Percentiles rank a stretch among this genome's conserved stretches.
These are phyloP conservation scores for Ibycter americanus DNA, from an alignment of 2,797 vertebrate species.

Conservation along the genomic window DNA sequence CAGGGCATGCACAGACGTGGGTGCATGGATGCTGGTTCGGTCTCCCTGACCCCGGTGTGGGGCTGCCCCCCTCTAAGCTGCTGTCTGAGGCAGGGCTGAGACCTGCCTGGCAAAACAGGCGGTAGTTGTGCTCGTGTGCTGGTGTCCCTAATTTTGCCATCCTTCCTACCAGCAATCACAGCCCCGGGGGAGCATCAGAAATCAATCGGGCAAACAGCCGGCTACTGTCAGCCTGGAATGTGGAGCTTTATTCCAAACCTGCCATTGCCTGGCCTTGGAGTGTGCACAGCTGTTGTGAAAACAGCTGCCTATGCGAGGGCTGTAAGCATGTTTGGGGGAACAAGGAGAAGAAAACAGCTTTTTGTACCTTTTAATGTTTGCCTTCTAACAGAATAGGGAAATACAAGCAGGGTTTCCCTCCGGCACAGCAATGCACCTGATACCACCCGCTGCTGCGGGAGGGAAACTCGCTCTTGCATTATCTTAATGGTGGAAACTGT, in stretches of 20 bases:
- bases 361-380: background rate
- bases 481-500: background rate
- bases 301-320: background rate
- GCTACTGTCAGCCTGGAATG: accelerated
- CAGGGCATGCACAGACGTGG: background rate
- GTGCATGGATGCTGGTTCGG: accelerated
- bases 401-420: background rate
- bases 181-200: background rate
- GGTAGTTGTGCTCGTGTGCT: background rate
- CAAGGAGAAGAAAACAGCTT: background rate
- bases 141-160: background rate
- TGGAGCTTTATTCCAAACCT: background rate
- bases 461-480: background rate
- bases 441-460: accelerated
- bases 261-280: background rate
- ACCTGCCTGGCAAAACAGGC: background rate
- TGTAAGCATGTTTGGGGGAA: background rate
- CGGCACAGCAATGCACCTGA: background rate
- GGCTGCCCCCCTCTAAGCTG: background rate
- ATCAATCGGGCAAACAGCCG: accelerated
- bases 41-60: accelerated
- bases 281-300: background rate
- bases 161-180: background rate
- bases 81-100: background rate
- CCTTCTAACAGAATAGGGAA: background rate